Evolutionary conservation across 2,113 vertebrate genomes (phyloP).

Genomic region (Poecilia latipinna): DNA sequence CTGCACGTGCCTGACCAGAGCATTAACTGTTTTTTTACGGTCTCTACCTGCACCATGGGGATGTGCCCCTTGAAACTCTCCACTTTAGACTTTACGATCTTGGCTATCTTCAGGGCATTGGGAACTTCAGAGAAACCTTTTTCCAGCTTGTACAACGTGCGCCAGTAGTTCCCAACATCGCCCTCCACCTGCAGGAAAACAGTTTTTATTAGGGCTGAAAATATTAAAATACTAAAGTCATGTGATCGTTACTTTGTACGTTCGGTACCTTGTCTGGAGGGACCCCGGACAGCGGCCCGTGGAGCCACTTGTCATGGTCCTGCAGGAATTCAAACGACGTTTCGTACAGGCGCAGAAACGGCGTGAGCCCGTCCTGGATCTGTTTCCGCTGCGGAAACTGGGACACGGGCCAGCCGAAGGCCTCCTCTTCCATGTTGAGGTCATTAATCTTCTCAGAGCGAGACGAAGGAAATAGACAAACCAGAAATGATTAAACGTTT

Average conservation of each 20-base stretch:
- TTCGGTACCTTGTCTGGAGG: slow-evolving; percentile 81
- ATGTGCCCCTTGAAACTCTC: slow-evolving; percentile 85
- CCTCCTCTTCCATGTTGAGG: slow-evolving; percentile 88
- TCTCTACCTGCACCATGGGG: slow-evolving; percentile 83
- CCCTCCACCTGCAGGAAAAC: slow-evolving; percentile 71
- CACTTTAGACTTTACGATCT: slow-evolving; percentile 78
- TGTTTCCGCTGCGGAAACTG: slow-evolving; percentile 86
- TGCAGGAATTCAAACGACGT: slow-evolving; percentile 80
- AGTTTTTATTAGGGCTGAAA: background rate
- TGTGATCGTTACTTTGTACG: background rate
- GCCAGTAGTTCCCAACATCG: slow-evolving; percentile 84
- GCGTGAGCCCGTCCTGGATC: slow-evolving; percentile 81
- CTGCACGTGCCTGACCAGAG: background rate
- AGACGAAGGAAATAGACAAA: background rate
- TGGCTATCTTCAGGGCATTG: slow-evolving; percentile 79
- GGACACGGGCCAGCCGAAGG: slow-evolving; percentile 84
- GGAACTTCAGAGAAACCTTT: slow-evolving; percentile 82
- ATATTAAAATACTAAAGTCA: too few relatives aligned
- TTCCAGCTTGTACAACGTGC: slow-evolving; percentile 85
- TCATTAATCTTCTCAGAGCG: slow-evolving; percentile 80
- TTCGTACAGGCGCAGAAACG: slow-evolving; percentile 86
- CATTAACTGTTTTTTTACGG: background rate
- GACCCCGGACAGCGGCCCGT: slow-evolving; percentile 83
- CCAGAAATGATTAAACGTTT: background rate
- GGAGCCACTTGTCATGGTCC: slow-evolving; percentile 80